phyloP scores from a whole-genome alignment of 2,797 vertebrate species.

The Acrossocheilus wenchowensis region DNA sequence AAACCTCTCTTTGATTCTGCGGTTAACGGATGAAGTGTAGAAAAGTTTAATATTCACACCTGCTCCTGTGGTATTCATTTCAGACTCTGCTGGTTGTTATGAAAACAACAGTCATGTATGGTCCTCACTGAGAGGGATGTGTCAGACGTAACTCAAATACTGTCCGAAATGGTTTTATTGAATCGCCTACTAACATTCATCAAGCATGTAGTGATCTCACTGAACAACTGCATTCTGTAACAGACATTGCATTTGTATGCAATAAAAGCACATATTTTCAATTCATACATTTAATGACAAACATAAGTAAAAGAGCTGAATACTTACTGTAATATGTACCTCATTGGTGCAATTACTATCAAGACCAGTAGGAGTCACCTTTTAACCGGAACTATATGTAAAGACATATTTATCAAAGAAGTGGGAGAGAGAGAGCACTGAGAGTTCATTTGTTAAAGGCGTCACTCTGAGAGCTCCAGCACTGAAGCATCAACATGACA shows the following conservation, averaged over 20 bases:
- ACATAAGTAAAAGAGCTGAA: background rate
- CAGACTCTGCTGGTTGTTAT: background rate
- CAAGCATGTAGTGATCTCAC: background rate
- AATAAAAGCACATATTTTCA: background rate
- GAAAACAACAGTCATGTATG: background rate
- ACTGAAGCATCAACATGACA: conserved; percentile 10
- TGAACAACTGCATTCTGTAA: background rate
- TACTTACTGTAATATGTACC: no score
- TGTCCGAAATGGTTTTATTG: background rate
- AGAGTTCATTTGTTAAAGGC: background rate
- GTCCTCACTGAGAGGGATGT: background rate
- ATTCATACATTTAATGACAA: background rate
- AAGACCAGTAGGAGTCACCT: background rate
- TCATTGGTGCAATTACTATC: background rate
- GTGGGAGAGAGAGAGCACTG: background rate
- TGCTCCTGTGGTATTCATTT: background rate
- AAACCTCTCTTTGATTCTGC: background rate
- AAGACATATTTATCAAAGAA: background rate
- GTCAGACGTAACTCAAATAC: background rate
- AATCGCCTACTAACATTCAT: background rate
- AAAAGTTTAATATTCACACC: background rate
- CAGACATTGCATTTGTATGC: background rate
- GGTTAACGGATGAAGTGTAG: background rate
- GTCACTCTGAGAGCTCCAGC: background rate
- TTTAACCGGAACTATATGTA: background rate